A percentile compares a stretch with the other conserved stretches of the same genome.
These are phyloP conservation scores for Scatophagus argus DNA, from an alignment of 2,113 vertebrate genomes.

Conservation along the genomic window DNA sequence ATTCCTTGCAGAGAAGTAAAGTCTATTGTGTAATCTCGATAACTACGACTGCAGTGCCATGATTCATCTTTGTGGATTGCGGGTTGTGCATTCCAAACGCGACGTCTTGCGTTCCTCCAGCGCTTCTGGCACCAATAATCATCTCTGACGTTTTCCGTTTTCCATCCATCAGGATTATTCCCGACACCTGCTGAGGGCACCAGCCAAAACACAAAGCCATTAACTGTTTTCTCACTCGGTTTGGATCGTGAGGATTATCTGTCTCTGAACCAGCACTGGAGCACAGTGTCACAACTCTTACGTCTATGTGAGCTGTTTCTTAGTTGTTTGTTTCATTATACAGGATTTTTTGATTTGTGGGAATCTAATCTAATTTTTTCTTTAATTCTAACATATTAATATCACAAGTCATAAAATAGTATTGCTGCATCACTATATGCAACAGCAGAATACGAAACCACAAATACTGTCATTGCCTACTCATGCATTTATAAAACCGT, in stretches of 20 bases:
- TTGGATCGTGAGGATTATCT: conserved; percentile 2
- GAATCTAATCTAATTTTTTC: neutral
- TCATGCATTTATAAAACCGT: neutral
- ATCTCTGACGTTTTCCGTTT: conserved; percentile 54
- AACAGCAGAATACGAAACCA: neutral
- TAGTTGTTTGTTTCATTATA: neutral
- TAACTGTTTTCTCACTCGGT: conserved; percentile 51
- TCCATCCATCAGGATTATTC: conserved; percentile 69
- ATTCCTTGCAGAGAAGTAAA: conserved; percentile 39
- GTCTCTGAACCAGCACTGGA: neutral
- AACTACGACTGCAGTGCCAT: conserved; percentile 59
- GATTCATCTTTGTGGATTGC: conserved; percentile 69
- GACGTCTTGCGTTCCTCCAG: conserved; percentile 40
- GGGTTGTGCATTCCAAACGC: conserved; percentile 46
- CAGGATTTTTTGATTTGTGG: neutral
- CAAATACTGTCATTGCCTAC: no score
- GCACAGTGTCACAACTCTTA: neutral
- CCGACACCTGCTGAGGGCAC: conserved; percentile 58
- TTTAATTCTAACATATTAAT: no score
- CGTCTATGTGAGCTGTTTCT: neutral
- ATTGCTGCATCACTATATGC: no score
- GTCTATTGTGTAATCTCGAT: conserved; percentile 60
- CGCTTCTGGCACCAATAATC: conserved; percentile 60
- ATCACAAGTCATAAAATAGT: no score
- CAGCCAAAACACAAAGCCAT: conserved; percentile 60